Conservation (phyloP, 2,888 invertebrate genomes). For the Ectemnius lituratus region DNA sequence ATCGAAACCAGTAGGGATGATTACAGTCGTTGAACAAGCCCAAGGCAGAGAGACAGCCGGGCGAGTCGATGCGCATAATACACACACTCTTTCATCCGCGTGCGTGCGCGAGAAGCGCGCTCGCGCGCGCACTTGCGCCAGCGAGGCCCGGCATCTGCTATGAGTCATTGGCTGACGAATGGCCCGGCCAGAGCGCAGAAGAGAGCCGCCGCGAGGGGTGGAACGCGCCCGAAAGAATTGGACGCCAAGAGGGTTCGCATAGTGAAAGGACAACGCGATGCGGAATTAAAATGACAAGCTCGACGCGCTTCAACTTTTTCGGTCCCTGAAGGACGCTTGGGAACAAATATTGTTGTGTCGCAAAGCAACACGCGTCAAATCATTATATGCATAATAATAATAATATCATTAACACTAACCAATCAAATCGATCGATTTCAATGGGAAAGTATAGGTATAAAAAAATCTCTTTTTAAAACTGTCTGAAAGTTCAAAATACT, state of each 20-base stretch:
- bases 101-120: constrained; percentile 20
- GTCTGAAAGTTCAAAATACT: no score
- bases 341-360: no score
- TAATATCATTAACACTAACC: no score
- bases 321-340: constrained; percentile 25
- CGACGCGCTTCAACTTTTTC: constrained; percentile 1
- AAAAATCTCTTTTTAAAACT: no score
- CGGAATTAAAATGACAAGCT: not conserved
- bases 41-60: no score
- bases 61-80: not conserved
- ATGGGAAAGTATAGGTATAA: no score
- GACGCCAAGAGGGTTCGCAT: not conserved
- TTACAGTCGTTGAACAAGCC: no score
- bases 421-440: no score
- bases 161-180: constrained; percentile 60
- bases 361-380: no score
- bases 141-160: constrained; percentile 59
- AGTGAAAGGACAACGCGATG: not conserved
- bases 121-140: constrained; percentile 21
- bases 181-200: constrained; percentile 23
- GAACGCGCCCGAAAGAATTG: not conserved
- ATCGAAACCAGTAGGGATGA: no score
- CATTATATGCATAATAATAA: no score
- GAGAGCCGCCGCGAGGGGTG: constrained; percentile 24
- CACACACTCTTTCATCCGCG: no score